Evolutionary conservation across 2,888 invertebrate genomes (phyloP).

Genomic region (Mechanitis messenoides): DNA sequence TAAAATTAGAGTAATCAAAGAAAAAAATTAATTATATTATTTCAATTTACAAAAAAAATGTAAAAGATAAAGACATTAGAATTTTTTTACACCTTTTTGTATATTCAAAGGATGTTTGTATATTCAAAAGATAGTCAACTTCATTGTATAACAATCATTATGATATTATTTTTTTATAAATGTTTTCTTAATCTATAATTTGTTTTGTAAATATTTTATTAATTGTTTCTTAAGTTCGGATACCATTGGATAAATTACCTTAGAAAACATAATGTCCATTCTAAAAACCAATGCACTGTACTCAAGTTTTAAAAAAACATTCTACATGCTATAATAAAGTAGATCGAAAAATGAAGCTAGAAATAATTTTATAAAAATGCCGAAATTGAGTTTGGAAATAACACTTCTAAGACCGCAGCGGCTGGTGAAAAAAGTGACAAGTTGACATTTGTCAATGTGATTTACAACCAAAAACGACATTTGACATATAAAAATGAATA

Average conservation of each 20-base stretch:
- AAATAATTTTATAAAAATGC: constrained; percentile 14
- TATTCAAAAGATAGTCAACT: too few relatives aligned
- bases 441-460: constrained; percentile 14
- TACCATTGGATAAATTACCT: constrained; percentile 21
- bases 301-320: constrained; percentile 15
- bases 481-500: neutral
- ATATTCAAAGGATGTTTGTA: too few relatives aligned
- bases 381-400: constrained; percentile 12
- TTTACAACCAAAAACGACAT: neutral
- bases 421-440: constrained; percentile 22
- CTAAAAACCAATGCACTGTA: constrained; percentile 2
- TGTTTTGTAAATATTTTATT: neutral
- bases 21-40: too few relatives aligned
- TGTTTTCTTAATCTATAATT: neutral
- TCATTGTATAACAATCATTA: too few relatives aligned
- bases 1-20: too few relatives aligned
- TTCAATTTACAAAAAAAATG: too few relatives aligned
- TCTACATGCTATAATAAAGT: constrained; percentile 9
- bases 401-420: constrained; percentile 13
- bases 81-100: too few relatives aligned
- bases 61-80: too few relatives aligned
- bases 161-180: too few relatives aligned
- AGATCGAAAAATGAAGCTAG: constrained; percentile 5
- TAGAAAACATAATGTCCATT: constrained; percentile 27
- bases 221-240: neutral